Evolutionary conservation across 2,113 vertebrate genomes (phyloP).

Genomic region (Charadrius vociferus): DNA sequence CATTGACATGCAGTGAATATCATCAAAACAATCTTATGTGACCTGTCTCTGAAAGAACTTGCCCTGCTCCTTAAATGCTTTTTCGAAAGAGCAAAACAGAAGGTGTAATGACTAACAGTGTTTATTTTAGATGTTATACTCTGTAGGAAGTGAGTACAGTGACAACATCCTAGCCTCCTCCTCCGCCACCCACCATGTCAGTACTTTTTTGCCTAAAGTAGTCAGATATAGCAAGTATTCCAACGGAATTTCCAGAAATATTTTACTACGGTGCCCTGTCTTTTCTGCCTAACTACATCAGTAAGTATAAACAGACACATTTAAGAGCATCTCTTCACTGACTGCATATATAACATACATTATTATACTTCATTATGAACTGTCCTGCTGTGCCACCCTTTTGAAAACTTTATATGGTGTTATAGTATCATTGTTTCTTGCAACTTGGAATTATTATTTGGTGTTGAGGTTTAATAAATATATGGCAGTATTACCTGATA

Average conservation of each 20-base stretch:
- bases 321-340: not conserved
- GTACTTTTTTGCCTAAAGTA: not conserved
- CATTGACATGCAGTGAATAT: not conserved
- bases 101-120: not conserved
- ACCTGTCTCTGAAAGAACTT: not conserved
- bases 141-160: not conserved
- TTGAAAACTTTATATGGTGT: not conserved
- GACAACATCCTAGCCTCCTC: not conserved
- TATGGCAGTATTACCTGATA: not conserved
- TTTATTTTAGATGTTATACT: not conserved
- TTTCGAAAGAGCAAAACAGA: not conserved
- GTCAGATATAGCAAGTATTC: not conserved
- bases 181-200: not conserved
- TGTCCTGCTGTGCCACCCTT: not conserved
- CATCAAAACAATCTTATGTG: not conserved
- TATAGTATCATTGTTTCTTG: not conserved
- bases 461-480: not conserved
- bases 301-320: not conserved
- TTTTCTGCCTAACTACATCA: not conserved
- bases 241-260: not conserved
- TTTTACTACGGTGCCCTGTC: not conserved
- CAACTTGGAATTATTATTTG: not conserved
- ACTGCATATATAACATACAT: rapidly evolving
- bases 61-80: not conserved
- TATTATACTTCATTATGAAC: not conserved